Evolutionary conservation across 1,140 invertebrate species (phyloP).

Genomic region (Eulimnadia texana): DNA sequence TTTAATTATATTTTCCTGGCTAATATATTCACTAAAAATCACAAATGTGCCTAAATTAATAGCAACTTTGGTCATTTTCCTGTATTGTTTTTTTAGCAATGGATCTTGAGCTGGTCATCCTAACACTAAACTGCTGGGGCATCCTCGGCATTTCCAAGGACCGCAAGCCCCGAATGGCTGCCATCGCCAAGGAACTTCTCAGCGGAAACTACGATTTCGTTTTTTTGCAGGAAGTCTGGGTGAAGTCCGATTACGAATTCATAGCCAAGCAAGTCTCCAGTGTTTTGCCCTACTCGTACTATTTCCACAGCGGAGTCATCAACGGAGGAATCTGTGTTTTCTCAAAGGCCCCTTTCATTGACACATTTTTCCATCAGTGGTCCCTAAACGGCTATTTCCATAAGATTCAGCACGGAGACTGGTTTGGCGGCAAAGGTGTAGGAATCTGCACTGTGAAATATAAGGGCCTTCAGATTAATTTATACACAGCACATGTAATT

Average conservation of each 20-base stretch:
- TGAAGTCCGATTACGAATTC: slow-evolving; percentile 53
- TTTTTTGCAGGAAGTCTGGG: slow-evolving; percentile 87
- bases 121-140: slow-evolving; percentile 53
- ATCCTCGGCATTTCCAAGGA: slow-evolving; percentile 66
- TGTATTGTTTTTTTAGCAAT: too few species aligned
- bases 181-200: slow-evolving; percentile 57
- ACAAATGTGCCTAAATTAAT: too few species aligned
- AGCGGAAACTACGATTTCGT: slow-evolving; percentile 66
- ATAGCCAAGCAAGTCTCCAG: slow-evolving; percentile 43
- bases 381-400: slow-evolving; percentile 93
- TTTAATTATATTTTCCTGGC: too few species aligned
- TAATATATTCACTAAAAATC: too few species aligned
- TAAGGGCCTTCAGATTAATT: slow-evolving; percentile 52
- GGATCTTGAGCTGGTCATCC: slow-evolving; percentile 21
- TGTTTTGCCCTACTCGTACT: slow-evolving; percentile 69
- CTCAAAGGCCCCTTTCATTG: slow-evolving; percentile 69
- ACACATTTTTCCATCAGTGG: slow-evolving; percentile 82
- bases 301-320: slow-evolving; percentile 84
- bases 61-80: too few species aligned
- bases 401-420: slow-evolving; percentile 90
- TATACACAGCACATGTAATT: slow-evolving; percentile 85
- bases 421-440: slow-evolving; percentile 95
- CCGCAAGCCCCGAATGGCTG: slow-evolving; percentile 53
- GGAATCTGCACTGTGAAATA: slow-evolving; percentile 57
- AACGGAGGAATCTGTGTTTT: slow-evolving; percentile 86